Percentiles rank a stretch among this genome's conserved stretches.
Conservation (phyloP, 2,888 invertebrate genomes). For the Cephus spinipes region DNA sequence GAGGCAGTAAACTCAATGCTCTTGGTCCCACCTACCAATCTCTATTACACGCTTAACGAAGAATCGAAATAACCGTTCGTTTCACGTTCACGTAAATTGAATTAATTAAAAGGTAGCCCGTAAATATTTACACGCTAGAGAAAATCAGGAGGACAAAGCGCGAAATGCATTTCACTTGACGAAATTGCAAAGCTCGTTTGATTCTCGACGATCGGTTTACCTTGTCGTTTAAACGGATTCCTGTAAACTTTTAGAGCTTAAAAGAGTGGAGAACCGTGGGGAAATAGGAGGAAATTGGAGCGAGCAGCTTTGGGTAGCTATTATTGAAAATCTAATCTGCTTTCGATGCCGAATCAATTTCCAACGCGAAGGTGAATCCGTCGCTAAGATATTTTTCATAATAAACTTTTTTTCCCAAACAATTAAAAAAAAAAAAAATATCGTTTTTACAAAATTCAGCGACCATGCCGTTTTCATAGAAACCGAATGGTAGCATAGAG, state of each 20-base stretch:
- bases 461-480: not conserved
- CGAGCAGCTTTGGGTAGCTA: not conserved
- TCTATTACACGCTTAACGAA: constrained; percentile 19
- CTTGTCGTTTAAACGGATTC: not conserved
- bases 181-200: not conserved
- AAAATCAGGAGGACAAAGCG: constrained; percentile 12
- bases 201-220: not conserved
- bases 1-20: not conserved
- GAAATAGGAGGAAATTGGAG: not conserved
- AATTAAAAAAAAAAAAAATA: not conserved
- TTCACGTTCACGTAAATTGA: constrained; percentile 21
- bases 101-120: constrained; percentile 30
- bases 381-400: not conserved
- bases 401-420: not conserved
- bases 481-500: not conserved
- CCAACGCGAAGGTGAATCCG: not conserved
- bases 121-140: not conserved
- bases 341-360: not conserved
- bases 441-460: not conserved
- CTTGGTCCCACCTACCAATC: not conserved
- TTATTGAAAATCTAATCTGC: not conserved
- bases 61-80: constrained; percentile 27
- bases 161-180: not conserved
- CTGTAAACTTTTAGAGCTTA: not conserved
- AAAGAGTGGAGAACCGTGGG: not conserved